Conservation (phyloP, 2,797 vertebrate genomes). For the Acanthornis magna region DNA sequence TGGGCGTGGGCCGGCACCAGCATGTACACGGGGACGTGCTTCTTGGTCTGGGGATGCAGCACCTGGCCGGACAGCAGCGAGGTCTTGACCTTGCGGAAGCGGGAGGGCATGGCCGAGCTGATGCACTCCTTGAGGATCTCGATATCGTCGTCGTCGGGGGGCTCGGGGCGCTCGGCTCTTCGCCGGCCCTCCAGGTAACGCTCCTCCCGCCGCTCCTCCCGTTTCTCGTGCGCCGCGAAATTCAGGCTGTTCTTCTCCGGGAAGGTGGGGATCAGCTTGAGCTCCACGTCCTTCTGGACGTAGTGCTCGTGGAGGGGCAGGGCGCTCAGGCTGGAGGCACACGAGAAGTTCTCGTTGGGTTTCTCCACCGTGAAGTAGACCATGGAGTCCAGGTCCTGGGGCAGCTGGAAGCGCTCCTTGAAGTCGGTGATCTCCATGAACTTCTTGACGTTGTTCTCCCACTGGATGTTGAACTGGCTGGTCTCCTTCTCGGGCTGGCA, state of each 20-base stretch:
- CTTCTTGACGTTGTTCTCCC: conserved; percentile 92
- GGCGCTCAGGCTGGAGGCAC: conserved; percentile 97
- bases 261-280: conserved; percentile 90
- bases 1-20: conserved; percentile 86
- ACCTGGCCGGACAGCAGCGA: conserved; percentile 85
- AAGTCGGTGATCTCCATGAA: conserved; percentile 96
- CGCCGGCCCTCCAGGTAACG: conserved; percentile 66
- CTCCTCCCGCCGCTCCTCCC: conserved; percentile 79
- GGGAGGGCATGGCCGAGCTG: conserved; percentile 92
- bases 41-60: conserved; percentile 81
- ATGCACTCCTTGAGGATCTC: conserved; percentile 97
- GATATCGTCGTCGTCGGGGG: conserved; percentile 89
- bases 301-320: conserved; percentile 95
- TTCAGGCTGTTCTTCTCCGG: conserved; percentile 83
- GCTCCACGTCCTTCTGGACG: conserved; percentile 95
- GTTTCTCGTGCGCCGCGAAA: conserved; percentile 72
- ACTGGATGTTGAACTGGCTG: conserved; percentile 85
- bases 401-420: conserved; percentile 92
- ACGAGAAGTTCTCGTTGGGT: conserved; percentile 97
- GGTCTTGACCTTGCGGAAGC: conserved; percentile 88
- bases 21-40: conserved; percentile 92
- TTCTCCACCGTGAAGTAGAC: conserved; percentile 98
- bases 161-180: conserved; percentile 56
- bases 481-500: conserved; percentile 80
- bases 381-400: conserved; percentile 92